A percentile compares a stretch with the other conserved stretches of the same genome.
Conservation (phyloP, 2,888 invertebrate genomes). For the Cantharis rustica region DNA sequence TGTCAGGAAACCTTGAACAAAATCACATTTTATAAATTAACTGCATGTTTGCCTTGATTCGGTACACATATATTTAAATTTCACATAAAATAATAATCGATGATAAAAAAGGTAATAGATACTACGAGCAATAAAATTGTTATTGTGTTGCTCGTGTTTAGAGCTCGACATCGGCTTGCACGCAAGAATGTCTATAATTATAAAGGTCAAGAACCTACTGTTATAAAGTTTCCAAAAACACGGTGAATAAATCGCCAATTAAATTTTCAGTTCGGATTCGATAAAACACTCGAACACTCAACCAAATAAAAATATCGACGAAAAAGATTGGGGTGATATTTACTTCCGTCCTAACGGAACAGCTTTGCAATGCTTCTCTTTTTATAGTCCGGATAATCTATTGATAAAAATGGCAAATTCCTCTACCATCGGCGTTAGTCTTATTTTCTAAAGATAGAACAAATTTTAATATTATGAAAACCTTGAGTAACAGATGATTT, state of each 20-base stretch:
- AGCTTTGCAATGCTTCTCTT: neutral
- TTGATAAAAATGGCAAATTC: neutral
- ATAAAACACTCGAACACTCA: neutral
- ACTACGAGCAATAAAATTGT: neutral
- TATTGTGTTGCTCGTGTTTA: neutral
- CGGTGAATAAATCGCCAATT: neutral
- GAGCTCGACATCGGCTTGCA: neutral
- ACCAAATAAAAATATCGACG: neutral
- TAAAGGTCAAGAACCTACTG: neutral
- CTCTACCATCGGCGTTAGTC: neutral
- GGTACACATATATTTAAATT: neutral
- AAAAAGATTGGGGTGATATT: neutral
- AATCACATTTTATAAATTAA: neutral
- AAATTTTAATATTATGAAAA: neutral
- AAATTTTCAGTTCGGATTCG: neutral
- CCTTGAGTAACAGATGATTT: neutral
- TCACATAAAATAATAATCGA: neutral
- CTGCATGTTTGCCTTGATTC: neutral
- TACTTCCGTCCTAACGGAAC: neutral
- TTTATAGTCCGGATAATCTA: neutral
- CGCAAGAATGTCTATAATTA: neutral
- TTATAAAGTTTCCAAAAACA: neutral
- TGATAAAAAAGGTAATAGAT: too few relatives aligned
- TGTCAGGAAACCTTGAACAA: slow-evolving; percentile 54
- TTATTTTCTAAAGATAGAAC: neutral